Base-by-base conservation (phyloP, 2,888 invertebrate species). In the Leuctra nigra region DNA sequence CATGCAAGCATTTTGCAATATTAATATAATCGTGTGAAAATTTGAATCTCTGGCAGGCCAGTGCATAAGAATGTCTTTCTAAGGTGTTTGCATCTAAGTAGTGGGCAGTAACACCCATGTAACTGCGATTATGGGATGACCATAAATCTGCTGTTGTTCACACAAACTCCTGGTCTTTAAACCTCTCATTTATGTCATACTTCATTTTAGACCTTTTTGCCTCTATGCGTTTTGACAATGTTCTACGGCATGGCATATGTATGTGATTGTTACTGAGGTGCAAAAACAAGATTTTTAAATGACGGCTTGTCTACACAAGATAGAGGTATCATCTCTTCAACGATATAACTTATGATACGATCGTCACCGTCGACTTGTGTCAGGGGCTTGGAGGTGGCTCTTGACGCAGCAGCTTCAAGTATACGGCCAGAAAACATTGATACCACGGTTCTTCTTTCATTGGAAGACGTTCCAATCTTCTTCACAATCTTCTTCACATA, bases 131-230 rank as follows among this genome's bases (percentile, higher is more conserved):
- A 57, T 58, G 53, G 33, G 50, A 22, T 33, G 53, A 55, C 59
- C 58, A 58, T 39, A 59, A 44, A 36, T 59, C 59, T 20, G 59
- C 59, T 35, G 59, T 58, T n/a, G 57, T 58, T 16, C 55, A 59
- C 2, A 47, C 14, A 16, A n/a, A 47, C 4, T 25, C 25, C 16
- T 47, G 47, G 16, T 25, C 29, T 7, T 25, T 47, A 4, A 47
- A 47, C 24, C 16, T 16, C 9, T 23, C 16, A 6, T 6, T 47
- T 4, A 47, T 25, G 29, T 23, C 23, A 47, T 14, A 25, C 24
- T 25, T 25, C 47, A 47, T 47, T 29, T n/a, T 29, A 9, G 13
- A 16, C 7, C 16, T 25, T 4, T 47, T 39, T 16, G 39, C 18
- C 39, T 39, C 39, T 39, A 39, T 39, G 4, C 39, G 39, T 11